phyloP scores from a whole-genome alignment of 2,797 vertebrate genomes.

The Passerculus sandwichensis region DNA sequence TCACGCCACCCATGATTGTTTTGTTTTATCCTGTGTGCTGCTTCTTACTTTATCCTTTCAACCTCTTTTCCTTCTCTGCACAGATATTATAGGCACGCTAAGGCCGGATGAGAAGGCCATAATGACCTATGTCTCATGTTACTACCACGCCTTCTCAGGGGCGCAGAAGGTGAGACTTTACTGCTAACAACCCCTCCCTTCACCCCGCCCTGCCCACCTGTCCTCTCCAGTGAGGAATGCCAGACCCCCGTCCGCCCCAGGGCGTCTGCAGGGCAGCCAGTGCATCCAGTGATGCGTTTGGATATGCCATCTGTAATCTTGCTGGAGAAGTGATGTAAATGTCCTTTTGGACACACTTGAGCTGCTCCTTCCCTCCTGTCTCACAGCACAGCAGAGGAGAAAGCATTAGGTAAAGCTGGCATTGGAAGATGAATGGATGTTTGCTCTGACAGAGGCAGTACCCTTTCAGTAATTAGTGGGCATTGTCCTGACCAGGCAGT shows the following conservation, averaged over 20 bases:
- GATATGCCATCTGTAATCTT: background rate
- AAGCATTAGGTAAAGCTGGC: background rate
- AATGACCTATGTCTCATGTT: constrained; percentile 99
- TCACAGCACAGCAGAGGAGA: background rate
- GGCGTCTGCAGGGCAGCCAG: background rate
- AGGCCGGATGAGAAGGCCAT: constrained; percentile 98
- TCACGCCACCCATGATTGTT: constrained; percentile 73
- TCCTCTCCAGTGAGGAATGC: background rate
- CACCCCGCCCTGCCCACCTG: constrained; percentile 41
- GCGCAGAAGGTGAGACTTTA: constrained; percentile 96
- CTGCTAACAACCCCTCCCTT: constrained; percentile 47
- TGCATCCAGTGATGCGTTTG: background rate
- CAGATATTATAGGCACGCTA: constrained; percentile 99
- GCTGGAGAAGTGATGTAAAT: background rate
- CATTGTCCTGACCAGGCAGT: background rate
- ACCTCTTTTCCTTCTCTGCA: constrained; percentile 88
- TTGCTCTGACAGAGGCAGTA: background rate
- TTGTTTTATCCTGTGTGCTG: constrained; percentile 77
- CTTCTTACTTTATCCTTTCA: constrained; percentile 82
- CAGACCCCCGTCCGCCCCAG: background rate
- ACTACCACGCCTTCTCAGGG: constrained; percentile 99
- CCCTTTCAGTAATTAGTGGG: background rate
- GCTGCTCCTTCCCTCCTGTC: background rate
- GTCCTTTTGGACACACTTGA: background rate
- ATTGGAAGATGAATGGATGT: background rate